Evolutionary conservation across 92 coral and sea anemone genomes (phyloP).

Genomic region (Palythoa grandis): DNA sequence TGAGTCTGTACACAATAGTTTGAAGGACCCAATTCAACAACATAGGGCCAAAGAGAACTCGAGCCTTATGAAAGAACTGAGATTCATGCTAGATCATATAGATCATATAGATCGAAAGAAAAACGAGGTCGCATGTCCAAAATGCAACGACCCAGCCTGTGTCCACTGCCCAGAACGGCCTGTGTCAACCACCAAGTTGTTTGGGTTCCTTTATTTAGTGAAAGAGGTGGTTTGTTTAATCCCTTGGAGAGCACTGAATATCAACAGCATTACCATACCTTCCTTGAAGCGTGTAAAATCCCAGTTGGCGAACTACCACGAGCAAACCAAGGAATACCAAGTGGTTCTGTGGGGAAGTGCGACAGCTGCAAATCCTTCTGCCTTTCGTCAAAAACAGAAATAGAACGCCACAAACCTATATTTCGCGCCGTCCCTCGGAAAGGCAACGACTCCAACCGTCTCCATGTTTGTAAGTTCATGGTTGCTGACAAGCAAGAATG

Average conservation of each 20-base stretch:
- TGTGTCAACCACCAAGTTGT: constrained; percentile 41
- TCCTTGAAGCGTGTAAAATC: no score
- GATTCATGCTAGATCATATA: constrained; percentile 45
- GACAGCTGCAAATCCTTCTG: neutral
- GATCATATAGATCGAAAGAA: constrained; percentile 32
- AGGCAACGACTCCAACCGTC: neutral
- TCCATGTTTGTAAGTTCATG: neutral
- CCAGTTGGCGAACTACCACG: no score
- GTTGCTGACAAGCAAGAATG: constrained; percentile 10
- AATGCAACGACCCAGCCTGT: constrained; percentile 54
- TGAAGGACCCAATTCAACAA: constrained; percentile 40
- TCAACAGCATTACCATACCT: no score
- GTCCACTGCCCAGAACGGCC: constrained; percentile 46
- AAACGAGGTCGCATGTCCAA: constrained; percentile 50
- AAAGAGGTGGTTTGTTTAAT: no score
- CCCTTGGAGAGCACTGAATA: no score
- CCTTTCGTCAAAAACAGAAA: constrained; percentile 3
- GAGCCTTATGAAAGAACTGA: constrained; percentile 34
- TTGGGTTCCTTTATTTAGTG: no score
- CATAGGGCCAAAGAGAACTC: constrained; percentile 22
- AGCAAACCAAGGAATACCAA: no score
- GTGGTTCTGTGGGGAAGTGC: constrained; percentile 11
- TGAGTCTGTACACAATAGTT: constrained; percentile 10
- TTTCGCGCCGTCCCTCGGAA: constrained; percentile 3
- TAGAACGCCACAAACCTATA: neutral